Percentiles rank a stretch among this genome's conserved stretches.
phyloP scores from a whole-genome alignment of 2,113 vertebrate species.

The Ctenomys sociabilis region DNA sequence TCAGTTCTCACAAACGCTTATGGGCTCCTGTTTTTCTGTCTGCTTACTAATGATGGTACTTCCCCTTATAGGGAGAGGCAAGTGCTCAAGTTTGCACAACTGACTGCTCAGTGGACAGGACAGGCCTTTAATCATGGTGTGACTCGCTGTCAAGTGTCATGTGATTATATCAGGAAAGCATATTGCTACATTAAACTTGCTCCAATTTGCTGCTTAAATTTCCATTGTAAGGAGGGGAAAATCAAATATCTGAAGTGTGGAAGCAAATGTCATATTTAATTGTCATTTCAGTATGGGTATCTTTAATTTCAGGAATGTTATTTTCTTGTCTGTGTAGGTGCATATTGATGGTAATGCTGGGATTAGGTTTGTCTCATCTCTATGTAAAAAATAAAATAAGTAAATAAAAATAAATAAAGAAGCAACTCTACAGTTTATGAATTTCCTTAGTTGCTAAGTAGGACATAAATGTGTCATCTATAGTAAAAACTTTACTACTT shows the following conservation, averaged over 20 bases:
- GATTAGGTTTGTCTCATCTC: background rate
- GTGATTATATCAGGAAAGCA: background rate
- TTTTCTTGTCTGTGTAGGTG: background rate
- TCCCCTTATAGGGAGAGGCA: background rate
- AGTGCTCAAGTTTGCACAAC: background rate
- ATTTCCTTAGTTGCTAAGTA: background rate
- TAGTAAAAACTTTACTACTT: conserved; percentile 41
- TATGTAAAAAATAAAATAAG: background rate
- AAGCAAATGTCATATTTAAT: background rate
- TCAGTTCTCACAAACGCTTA: background rate
- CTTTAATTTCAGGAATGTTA: background rate
- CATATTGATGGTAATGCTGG: background rate
- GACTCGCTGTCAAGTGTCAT: background rate
- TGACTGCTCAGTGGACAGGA: background rate
- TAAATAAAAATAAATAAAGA: background rate
- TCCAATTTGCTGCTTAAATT: background rate
- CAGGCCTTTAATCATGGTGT: background rate
- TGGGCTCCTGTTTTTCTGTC: background rate
- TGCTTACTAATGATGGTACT: background rate
- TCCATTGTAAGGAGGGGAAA: background rate
- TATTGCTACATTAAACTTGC: background rate
- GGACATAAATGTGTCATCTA: background rate
- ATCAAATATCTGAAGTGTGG: background rate
- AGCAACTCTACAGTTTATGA: background rate
- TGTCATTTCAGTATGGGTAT: background rate